Percentiles rank a stretch among this genome's conserved stretches.
Evolutionary conservation across 2,113 vertebrate genomes (phyloP).

Genomic region (Aramus guarauna): DNA sequence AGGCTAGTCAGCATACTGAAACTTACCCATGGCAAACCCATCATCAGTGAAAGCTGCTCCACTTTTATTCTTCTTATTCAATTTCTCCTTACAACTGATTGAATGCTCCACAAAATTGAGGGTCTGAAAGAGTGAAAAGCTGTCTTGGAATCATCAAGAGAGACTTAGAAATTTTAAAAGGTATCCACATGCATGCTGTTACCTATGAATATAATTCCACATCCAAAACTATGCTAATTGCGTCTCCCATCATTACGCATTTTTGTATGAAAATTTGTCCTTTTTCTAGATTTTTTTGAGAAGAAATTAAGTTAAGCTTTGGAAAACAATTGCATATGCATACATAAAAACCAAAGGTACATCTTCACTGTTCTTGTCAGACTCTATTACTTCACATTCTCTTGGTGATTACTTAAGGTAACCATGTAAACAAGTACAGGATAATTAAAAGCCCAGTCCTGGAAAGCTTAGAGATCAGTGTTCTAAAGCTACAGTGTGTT

Average conservation of each 20-base stretch:
- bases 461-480: neutral
- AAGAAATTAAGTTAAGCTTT: neutral
- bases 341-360: neutral
- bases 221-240: neutral
- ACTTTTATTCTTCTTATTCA: conserved; percentile 98
- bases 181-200: too few relatives aligned
- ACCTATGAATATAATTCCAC: neutral
- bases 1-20: neutral
- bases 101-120: conserved; percentile 98
- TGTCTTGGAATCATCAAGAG: neutral
- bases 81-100: conserved; percentile 95
- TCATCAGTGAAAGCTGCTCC: conserved; percentile 98
- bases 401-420: neutral
- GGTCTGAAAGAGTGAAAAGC: conserved; percentile 73
- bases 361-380: neutral
- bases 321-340: neutral
- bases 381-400: neutral
- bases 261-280: neutral
- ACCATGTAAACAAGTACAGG: neutral
- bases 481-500: neutral
- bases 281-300: neutral
- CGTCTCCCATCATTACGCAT: neutral
- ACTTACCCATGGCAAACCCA: conserved; percentile 97
- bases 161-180: neutral
- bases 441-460: neutral